These are phyloP conservation scores for Microctenopoma lineatum DNA, from an alignment of 2,797 vertebrate species.

Conservation along the genomic window DNA sequence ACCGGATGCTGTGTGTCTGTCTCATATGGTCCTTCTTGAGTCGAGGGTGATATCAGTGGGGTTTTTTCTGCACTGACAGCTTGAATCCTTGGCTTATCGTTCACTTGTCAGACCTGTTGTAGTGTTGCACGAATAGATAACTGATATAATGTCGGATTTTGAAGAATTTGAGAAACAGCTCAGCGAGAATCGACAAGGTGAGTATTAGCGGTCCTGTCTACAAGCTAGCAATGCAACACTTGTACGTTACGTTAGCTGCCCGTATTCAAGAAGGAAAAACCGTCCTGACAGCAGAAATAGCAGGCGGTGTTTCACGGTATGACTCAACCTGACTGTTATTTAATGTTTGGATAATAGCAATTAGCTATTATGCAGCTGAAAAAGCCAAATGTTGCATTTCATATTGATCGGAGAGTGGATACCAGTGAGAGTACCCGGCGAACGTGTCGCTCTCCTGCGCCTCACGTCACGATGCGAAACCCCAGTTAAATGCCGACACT, in stretches of 20 bases:
- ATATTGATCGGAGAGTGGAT: not conserved
- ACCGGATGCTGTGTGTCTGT: slow-evolving; percentile 18
- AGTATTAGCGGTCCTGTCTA: slow-evolving; percentile 17
- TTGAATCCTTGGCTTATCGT: not conserved
- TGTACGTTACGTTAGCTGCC: slow-evolving; percentile 25
- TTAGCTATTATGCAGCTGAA: not conserved
- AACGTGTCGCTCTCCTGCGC: not conserved
- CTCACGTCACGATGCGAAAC: not conserved
- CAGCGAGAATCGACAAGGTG: slow-evolving; percentile 82
- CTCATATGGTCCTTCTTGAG: no score
- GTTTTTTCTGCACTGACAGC: slow-evolving; percentile 38
- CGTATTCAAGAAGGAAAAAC: slow-evolving; percentile 31
- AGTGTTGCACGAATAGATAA: rapidly evolving
- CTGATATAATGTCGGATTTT: slow-evolving; percentile 77
- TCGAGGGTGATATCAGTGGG: not conserved
- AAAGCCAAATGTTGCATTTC: not conserved
- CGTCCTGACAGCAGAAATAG: slow-evolving; percentile 21
- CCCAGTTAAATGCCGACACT: rapidly evolving
- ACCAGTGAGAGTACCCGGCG: not conserved
- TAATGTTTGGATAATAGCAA: not conserved
- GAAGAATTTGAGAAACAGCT: slow-evolving; percentile 86
- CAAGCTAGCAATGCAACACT: slow-evolving; percentile 44
- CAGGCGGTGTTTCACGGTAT: not conserved
- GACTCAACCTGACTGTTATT: slow-evolving; percentile 15
- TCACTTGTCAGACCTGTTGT: not conserved